phyloP scores from a whole-genome alignment of 2,113 vertebrate genomes.

The Pandion haliaetus region DNA sequence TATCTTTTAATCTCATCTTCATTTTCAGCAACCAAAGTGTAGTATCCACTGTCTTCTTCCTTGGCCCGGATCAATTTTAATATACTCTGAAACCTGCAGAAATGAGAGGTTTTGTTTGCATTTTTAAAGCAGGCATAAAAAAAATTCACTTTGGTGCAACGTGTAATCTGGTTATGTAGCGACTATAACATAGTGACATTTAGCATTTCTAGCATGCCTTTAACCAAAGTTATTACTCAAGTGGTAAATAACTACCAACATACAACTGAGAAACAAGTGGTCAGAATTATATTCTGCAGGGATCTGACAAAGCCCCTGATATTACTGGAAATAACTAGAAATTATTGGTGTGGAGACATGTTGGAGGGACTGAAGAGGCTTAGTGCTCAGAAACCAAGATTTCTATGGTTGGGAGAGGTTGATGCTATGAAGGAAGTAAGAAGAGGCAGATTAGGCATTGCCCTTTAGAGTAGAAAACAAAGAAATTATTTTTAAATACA shows the following conservation, averaged over 20 bases:
- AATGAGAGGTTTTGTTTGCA: background rate
- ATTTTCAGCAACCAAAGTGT: conserved; percentile 87
- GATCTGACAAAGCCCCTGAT: background rate
- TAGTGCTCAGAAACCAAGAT: background rate
- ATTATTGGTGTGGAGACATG: background rate
- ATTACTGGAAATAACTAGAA: background rate
- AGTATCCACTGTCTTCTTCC: conserved; percentile 93
- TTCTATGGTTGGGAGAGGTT: background rate
- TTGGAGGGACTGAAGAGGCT: background rate
- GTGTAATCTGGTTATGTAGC: background rate
- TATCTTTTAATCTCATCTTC: conserved; percentile 79
- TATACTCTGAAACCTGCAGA: conserved; percentile 82
- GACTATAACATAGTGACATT: background rate
- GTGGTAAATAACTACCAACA: background rate
- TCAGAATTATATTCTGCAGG: background rate
- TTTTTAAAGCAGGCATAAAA: background rate
- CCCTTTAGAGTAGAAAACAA: background rate
- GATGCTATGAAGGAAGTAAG: background rate
- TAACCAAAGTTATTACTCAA: background rate
- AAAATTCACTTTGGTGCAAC: background rate
- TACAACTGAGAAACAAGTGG: background rate
- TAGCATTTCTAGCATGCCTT: background rate
- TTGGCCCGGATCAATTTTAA: conserved; percentile 93
- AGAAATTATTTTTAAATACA: background rate
- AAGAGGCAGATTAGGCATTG: background rate